Conservation (phyloP, 2,113 vertebrate genomes). For the Gopherus flavomarginatus region DNA sequence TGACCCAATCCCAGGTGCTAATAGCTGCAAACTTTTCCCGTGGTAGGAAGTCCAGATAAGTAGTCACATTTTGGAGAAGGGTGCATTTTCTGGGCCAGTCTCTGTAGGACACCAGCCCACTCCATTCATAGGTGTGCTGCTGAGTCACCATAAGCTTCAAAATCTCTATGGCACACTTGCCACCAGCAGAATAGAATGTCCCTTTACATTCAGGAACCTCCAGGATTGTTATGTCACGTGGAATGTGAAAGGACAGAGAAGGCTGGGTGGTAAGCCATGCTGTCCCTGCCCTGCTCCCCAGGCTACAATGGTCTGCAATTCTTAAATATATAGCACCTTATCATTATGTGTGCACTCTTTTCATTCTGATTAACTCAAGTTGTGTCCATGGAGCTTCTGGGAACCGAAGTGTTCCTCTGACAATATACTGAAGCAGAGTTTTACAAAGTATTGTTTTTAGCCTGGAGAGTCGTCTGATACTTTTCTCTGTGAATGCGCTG, state of each 20-base stretch:
- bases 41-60: not conserved
- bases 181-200: not conserved
- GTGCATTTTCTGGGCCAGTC: not conserved
- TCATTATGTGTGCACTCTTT: too few species aligned
- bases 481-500: too few species aligned
- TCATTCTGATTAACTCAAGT: too few species aligned
- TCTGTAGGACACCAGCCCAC: not conserved
- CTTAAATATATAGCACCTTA: too few species aligned
- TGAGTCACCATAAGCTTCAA: not conserved
- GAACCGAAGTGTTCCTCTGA: too few species aligned
- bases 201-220: not conserved
- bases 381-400: too few species aligned
- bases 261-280: too few species aligned
- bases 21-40: not conserved
- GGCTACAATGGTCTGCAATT: too few species aligned
- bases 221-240: not conserved
- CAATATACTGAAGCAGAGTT: too few species aligned
- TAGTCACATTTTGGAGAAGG: not conserved
- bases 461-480: too few species aligned
- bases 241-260: not conserved
- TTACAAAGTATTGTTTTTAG: too few species aligned
- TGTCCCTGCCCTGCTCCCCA: too few species aligned
- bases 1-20: not conserved
- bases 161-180: not conserved
- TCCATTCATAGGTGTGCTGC: not conserved